Percentiles rank a stretch among this genome's conserved stretches.
These are phyloP conservation scores for Aplidium turbinatum DNA, from an alignment of 23 tunicate species.

Conservation along the genomic window DNA sequence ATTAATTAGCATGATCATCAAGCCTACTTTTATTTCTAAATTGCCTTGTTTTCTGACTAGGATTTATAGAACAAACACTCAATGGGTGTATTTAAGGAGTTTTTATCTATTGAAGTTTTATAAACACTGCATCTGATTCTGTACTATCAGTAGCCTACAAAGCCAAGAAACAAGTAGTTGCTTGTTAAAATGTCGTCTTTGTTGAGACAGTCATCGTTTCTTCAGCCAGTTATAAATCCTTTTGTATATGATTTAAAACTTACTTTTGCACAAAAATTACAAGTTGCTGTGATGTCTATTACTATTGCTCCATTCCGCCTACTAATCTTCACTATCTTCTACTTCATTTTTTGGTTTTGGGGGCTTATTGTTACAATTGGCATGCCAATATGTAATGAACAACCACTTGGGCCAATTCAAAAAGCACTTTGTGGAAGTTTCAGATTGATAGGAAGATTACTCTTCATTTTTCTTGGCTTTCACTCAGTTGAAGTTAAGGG, in stretches of 20 bases:
- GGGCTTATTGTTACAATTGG: slow-evolving; percentile 36
- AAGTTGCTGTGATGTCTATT: slow-evolving; percentile 53
- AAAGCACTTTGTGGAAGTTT: slow-evolving; percentile 6
- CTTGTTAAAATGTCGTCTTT: too few species aligned
- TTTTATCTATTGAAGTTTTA: too few species aligned
- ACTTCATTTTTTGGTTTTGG: slow-evolving; percentile 37
- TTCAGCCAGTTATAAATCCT: slow-evolving; percentile 48
- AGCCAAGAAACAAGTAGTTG: too few species aligned
- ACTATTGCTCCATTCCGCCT: slow-evolving; percentile 59
- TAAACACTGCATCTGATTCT: too few species aligned
- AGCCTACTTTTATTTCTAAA: too few species aligned
- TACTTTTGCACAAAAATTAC: slow-evolving; percentile 37
- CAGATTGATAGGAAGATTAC: slow-evolving; percentile 6
- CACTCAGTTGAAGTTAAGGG: slow-evolving; percentile 47
- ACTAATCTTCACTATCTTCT: background rate
- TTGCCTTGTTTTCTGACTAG: too few species aligned
- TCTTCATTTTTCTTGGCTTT: slow-evolving; percentile 28
- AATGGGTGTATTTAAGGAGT: too few species aligned
- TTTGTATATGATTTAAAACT: slow-evolving; percentile 45
- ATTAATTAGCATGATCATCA: too few species aligned
- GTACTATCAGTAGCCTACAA: too few species aligned
- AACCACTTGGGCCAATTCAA: slow-evolving; percentile 37
- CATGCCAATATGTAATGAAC: background rate
- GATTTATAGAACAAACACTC: too few species aligned
- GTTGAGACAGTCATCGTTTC: too few species aligned